phyloP scores from a whole-genome alignment of 2,888 invertebrate species.

The Lucinisca nassula region DNA sequence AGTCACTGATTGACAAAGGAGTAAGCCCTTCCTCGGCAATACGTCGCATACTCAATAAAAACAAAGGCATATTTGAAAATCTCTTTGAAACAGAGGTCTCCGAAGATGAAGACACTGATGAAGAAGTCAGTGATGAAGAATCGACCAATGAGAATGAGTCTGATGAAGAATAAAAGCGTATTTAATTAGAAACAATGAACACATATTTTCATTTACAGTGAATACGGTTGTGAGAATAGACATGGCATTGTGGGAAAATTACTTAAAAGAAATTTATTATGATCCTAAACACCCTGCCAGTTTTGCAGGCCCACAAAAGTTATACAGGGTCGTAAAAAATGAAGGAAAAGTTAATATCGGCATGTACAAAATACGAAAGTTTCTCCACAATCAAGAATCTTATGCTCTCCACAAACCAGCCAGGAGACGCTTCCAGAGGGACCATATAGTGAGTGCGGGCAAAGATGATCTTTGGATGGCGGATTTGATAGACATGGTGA shows the following conservation, averaged over 20 bases:
- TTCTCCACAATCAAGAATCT: slow-evolving; percentile 17
- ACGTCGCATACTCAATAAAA: neutral
- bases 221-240: neutral
- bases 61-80: neutral
- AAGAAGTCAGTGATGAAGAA: neutral
- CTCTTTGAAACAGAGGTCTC: neutral
- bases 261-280: slow-evolving; percentile 39
- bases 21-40: neutral
- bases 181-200: neutral
- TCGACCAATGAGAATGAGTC: neutral
- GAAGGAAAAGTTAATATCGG: slow-evolving; percentile 24
- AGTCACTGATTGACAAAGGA: neutral
- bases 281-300: slow-evolving; percentile 29
- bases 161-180: neutral
- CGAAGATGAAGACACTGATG: neutral
- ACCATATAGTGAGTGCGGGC: slow-evolving; percentile 31
- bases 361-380: slow-evolving; percentile 27
- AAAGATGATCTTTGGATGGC: slow-evolving; percentile 60
- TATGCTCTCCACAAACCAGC: slow-evolving; percentile 25
- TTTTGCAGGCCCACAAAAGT: slow-evolving; percentile 48
- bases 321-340: slow-evolving; percentile 16
- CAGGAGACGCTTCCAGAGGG: slow-evolving; percentile 2
- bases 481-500: slow-evolving; percentile 57
- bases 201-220: neutral
- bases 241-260: neutral